Base-by-base conservation (phyloP, 2,113 vertebrate genomes). In the Lampris megalopsis region DNA sequence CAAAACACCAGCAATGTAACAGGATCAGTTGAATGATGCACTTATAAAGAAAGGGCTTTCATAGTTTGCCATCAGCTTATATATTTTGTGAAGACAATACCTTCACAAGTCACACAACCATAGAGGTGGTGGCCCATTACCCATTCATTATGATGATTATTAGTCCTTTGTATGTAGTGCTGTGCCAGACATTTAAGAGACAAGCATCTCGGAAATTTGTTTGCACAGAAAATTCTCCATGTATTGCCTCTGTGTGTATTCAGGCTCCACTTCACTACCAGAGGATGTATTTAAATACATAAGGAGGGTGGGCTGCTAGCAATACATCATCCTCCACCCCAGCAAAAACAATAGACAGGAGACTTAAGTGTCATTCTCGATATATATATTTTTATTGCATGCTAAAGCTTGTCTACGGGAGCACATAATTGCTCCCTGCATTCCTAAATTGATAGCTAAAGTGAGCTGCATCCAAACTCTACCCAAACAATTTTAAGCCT, bases 401-500 rank as follows among this genome's bases (percentile, higher is more conserved):
- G 88, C 49, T 74, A 82, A 89, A 90, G 91, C 84, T 92, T 87
- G 85, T 79, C 85, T 85, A 75, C 77, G 77, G 80, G 60, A 65
- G 67, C 64, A 75, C 88, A 80, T 86, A 91, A 92, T 91, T 93
- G 89, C 85, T 92, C 87, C 90, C 79, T 85, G 71, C 63, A 68
- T 86, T 86, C 83, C 91, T 84, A 86, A 93, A 94, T 88, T 92
- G 86, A 68, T 81, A 72, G 84, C 87, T 77, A 80, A 86, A 78
- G 75, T 70, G 83, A 77, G 78, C 73, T 50, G 86, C 89, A 81
- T 90, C 87, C 81, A 90, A 91, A 90, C 87, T 92, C 85, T 81
- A 81, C 92, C 24, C 91, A 93, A 94, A 93, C 89, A 93, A 93
- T 94, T 91, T 93, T 92, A 94, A 94, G 92, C 91, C 92, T 93